Conservation (phyloP, 2,888 invertebrate genomes). For the Pheosia gnoma region DNA sequence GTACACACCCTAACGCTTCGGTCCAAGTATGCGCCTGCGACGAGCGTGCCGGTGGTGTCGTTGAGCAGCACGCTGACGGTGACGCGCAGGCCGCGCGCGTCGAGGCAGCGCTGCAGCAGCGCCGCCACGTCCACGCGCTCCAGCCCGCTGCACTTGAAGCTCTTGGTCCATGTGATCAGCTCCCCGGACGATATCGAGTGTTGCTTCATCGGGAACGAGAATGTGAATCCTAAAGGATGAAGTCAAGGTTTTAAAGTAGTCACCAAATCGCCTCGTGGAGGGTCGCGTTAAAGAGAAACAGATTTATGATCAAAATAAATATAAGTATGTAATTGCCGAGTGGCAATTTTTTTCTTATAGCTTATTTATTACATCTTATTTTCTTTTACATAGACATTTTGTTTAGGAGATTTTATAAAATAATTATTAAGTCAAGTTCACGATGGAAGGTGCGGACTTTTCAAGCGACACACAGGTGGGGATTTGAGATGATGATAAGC, state of each 20-base stretch:
- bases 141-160: constrained; percentile 90
- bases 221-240: constrained; percentile 88
- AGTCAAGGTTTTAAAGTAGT: not conserved
- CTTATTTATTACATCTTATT: too few species aligned
- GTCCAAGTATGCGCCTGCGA: constrained; percentile 88
- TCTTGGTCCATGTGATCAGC: constrained; percentile 93
- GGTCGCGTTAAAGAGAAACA: too few species aligned
- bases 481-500: not conserved
- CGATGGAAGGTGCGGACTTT: too few species aligned
- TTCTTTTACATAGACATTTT: too few species aligned
- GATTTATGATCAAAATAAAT: too few species aligned
- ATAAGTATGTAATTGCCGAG: too few species aligned
- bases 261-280: too few species aligned
- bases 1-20: constrained; percentile 76
- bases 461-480: too few species aligned
- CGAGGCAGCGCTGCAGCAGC: constrained; percentile 86
- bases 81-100: constrained; percentile 81
- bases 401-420: too few species aligned
- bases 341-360: too few species aligned
- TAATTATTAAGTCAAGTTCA: too few species aligned
- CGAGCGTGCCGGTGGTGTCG: constrained; percentile 89
- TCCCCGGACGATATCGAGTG: constrained; percentile 88
- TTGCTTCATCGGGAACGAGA: constrained; percentile 93
- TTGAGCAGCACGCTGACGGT: constrained; percentile 90
- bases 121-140: constrained; percentile 87